phyloP scores from a whole-genome alignment of 2,888 invertebrate genomes.

The Neoaliturus tenellus region DNA sequence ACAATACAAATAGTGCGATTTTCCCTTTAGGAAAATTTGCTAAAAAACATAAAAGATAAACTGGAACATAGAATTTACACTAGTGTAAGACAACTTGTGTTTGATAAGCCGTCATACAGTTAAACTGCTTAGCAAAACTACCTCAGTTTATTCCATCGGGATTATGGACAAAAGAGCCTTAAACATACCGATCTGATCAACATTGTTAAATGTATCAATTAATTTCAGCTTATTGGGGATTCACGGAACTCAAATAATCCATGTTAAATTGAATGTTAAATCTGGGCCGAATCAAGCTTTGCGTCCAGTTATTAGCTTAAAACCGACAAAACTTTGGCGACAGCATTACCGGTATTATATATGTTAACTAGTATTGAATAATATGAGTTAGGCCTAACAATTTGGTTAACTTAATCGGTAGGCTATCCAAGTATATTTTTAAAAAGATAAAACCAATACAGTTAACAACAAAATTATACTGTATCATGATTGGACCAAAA shows the following conservation, averaged over 20 bases:
- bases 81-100: too few relatives aligned
- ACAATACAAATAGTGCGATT: too few relatives aligned
- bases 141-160: not conserved
- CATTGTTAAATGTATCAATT: constrained; percentile 21
- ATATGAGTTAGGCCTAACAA: too few relatives aligned
- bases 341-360: not conserved
- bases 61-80: too few relatives aligned
- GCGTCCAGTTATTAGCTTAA: not conserved
- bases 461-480: not conserved
- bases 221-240: not conserved
- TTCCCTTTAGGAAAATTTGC: too few relatives aligned
- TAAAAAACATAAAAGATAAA: too few relatives aligned
- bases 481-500: not conserved
- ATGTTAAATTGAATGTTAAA: constrained; percentile 10
- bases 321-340: not conserved
- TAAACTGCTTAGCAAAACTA: too few relatives aligned
- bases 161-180: not conserved
- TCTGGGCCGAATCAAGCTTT: not conserved
- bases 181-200: not conserved
- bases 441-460: too few relatives aligned
- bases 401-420: too few relatives aligned
- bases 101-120: too few relatives aligned
- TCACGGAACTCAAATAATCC: not conserved
- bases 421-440: too few relatives aligned
- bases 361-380: too few relatives aligned